phyloP scores from a whole-genome alignment of 2,888 invertebrate genomes.

The Argyra leucocephala region DNA sequence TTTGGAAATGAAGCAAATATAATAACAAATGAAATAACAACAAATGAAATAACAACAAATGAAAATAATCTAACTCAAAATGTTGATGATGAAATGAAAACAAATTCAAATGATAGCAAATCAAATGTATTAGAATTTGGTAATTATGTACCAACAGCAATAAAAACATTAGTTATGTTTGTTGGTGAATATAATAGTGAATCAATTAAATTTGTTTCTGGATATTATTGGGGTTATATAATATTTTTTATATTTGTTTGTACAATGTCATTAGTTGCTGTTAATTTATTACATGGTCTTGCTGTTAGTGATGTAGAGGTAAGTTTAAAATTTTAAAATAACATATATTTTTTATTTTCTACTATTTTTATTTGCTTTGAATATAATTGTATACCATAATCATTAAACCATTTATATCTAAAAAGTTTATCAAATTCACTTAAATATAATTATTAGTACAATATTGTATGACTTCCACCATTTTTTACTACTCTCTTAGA shows the following conservation, averaged over 20 bases:
- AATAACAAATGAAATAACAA: not conserved
- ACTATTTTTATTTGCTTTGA: too few relatives aligned
- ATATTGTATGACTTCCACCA: too few relatives aligned
- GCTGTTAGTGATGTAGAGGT: not conserved
- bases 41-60: not conserved
- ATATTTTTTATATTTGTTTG: slow-evolving; percentile 6
- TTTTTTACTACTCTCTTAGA: too few relatives aligned
- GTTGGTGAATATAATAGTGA: not conserved
- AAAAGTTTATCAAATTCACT: too few relatives aligned
- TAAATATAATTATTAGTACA: too few relatives aligned
- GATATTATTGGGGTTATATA: not conserved
- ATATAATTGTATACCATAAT: too few relatives aligned
- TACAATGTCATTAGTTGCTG: not conserved
- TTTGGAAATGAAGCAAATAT: not conserved
- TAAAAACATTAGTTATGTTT: not conserved
- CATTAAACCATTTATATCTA: too few relatives aligned
- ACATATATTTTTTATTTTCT: too few relatives aligned
- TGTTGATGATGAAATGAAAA: not conserved
- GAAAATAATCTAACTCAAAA: too few relatives aligned
- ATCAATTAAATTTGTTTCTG: not conserved
- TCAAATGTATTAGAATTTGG: not conserved
- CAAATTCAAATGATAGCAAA: not conserved
- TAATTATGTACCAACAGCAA: not conserved
- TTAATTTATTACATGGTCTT: slow-evolving; percentile 1
- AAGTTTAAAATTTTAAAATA: not conserved